Conservation (phyloP, 2,797 vertebrate species). For the Parambassis ranga region DNA sequence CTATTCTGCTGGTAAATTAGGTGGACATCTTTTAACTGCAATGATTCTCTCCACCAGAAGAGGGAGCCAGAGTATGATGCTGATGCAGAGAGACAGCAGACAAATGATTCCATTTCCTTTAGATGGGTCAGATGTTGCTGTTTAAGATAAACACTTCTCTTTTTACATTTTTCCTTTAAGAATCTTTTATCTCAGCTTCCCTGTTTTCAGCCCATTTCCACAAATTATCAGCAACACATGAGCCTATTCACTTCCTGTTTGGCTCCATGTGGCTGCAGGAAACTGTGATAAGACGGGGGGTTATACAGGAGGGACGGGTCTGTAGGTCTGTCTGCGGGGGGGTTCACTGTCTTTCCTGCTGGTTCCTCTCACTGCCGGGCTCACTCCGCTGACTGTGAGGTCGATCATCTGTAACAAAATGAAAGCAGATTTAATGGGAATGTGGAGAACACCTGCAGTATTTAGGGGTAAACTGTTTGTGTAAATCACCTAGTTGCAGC, state of each 20-base stretch:
- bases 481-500: not conserved
- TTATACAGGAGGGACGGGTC: not conserved
- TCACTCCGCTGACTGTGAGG: slow-evolving; percentile 2
- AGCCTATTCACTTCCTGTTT: slow-evolving; percentile 64
- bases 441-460: not conserved
- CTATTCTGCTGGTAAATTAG: no score
- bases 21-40: not conserved
- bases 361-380: not conserved
- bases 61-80: slow-evolving; percentile 29
- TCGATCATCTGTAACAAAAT: not conserved
- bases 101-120: no score
- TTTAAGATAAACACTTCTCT: not conserved
- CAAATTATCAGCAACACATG: slow-evolving; percentile 37
- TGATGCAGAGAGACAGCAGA: not conserved
- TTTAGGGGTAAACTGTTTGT: not conserved
- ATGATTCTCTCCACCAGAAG: slow-evolving; percentile 33
- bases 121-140: not conserved
- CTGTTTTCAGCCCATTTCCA: slow-evolving; percentile 29
- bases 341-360: not conserved
- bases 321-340: not conserved
- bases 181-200: slow-evolving; percentile 26
- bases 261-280: slow-evolving; percentile 27
- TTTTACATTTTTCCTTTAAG: not conserved
- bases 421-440: slow-evolving; percentile 9
- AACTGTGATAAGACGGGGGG: slow-evolving; percentile 12